Evolutionary conservation across 1,140 invertebrate genomes (phyloP).

Genomic region (Leptopilina boulardi): DNA sequence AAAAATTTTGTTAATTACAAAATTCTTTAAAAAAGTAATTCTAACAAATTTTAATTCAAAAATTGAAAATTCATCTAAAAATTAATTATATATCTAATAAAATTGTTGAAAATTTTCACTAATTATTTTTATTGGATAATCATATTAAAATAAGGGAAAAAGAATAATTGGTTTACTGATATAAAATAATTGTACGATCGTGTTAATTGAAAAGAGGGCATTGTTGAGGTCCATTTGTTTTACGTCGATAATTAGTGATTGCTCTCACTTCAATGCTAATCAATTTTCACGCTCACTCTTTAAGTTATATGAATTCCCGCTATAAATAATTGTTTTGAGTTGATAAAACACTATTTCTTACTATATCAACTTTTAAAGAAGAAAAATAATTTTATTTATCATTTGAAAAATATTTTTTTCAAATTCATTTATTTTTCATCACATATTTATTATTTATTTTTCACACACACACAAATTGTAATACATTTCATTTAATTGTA

Average conservation of each 20-base stretch:
- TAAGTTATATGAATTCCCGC: neutral
- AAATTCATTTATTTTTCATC: neutral
- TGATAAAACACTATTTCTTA: neutral
- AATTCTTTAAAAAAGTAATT: no score
- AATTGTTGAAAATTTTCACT: no score
- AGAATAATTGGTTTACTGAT: neutral
- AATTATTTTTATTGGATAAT: no score
- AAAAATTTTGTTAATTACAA: no score
- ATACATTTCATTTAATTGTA: no score
- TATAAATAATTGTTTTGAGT: constrained; percentile 12
- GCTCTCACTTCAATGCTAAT: constrained; percentile 7
- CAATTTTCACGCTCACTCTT: constrained; percentile 20
- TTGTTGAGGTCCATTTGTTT: neutral
- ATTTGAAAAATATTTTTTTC: neutral
- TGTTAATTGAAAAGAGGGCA: constrained; percentile 30
- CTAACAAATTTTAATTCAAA: no score
- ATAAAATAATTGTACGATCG: neutral
- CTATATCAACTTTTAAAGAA: neutral
- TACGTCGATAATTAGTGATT: constrained; percentile 21
- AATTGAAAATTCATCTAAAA: no score
- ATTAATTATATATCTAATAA: no score
- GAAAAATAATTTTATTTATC: neutral
- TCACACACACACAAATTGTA: no score
- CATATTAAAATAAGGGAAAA: neutral
- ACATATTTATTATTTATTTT: no score